Evolutionary conservation across 1,140 invertebrate genomes (phyloP).

Genomic region (Hormaphis cornu): DNA sequence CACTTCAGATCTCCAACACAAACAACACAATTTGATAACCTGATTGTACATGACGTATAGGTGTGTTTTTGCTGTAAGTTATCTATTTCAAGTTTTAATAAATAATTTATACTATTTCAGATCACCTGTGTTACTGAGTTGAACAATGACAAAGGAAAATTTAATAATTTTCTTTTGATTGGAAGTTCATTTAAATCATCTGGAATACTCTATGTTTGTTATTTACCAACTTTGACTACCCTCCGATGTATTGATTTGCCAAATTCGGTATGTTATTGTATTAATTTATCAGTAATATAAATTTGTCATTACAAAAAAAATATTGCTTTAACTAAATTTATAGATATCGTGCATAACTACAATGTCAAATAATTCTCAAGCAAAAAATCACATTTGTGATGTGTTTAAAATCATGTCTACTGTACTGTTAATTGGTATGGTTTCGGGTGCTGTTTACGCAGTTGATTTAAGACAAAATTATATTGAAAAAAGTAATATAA

Average conservation of each 20-base stretch:
- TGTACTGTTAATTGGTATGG: neutral
- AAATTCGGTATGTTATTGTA: neutral
- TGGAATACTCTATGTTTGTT: conserved; percentile 12
- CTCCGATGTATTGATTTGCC: conserved; percentile 14
- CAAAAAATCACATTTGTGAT: conserved; percentile 6
- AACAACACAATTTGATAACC: too few species aligned
- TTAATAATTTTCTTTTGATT: neutral
- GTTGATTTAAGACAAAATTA: conserved; percentile 5
- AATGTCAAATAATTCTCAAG: neutral
- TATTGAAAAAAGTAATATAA: neutral
- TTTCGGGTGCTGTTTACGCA: neutral
- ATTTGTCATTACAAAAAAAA: neutral
- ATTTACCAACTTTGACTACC: conserved; percentile 5
- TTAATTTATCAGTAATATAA: neutral
- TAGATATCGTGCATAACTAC: conserved; percentile 9
- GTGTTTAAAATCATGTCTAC: conserved; percentile 18
- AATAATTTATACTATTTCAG: neutral
- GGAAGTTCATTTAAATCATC: conserved; percentile 9
- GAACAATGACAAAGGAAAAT: neutral
- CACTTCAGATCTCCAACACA: too few species aligned
- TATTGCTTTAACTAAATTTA: neutral
- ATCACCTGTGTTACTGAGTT: conserved; percentile 8
- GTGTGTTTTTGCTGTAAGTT: too few species aligned
- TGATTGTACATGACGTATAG: too few species aligned
- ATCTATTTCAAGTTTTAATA: too few species aligned